Base-by-base conservation (phyloP, 2,888 invertebrate species). In the Stenodema calcarata region DNA sequence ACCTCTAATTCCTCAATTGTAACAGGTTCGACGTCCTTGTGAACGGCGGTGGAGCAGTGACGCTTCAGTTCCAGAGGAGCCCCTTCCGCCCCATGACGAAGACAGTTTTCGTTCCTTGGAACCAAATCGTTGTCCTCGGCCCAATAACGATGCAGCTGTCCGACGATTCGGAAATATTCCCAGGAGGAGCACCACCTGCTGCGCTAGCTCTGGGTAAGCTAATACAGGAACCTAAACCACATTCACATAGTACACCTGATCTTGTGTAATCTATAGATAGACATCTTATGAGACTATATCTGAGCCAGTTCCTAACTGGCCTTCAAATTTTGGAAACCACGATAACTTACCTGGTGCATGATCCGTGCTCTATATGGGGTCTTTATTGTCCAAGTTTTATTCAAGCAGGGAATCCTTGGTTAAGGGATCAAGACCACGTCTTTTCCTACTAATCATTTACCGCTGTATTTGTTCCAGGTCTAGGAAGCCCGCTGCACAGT, bases 41-140 rank as follows among this genome's bases (percentile, higher is more conserved):
- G 88, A 99, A 99, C 92, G 99, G 99, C 18, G 99, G 99, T 78
- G 98, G 98, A 44, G 98, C 98, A 0, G 98, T 99, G 87, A 98
- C 97, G 27, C 93, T 99, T 89, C 97, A 98, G 92, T 98, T 99
- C 93, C 97, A 98, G 91, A 93, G 99, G 87, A 97, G 96, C 86
- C 99, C 99, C 35, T 99, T 98, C 93, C 94, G 95, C 91, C 95
- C 97, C 0, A 93, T 96, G 87, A 95, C 96, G 88, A 94, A 95
- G 90, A 97, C 97, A 2, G 96, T 98, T 87, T 97, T 97, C 92
- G 97, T 98, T 88, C 98, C 99, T 27, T 98, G 99, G 97, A 99
- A 99, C 92, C 97, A 97, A 91, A 98, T 99, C 90, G 97, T 99
- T 80, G 97, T 97, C 62, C 92, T 98, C 89, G 96, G 97, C 9